phyloP scores from a whole-genome alignment of 2,888 invertebrate species.

The Rotaria sp. region DNA sequence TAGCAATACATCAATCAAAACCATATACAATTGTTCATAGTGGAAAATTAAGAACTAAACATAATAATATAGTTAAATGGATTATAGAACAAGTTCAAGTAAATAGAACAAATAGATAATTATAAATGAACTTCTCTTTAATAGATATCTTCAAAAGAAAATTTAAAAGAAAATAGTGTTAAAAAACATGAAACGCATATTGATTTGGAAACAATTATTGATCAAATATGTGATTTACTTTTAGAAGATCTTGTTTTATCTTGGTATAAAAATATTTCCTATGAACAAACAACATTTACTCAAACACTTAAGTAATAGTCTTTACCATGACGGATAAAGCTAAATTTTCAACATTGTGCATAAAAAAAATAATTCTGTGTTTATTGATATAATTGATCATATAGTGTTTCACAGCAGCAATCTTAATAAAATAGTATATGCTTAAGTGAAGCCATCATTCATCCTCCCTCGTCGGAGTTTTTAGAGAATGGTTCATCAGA shows the following conservation, averaged over 20 bases:
- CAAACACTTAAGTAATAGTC: neutral
- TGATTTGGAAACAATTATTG: neutral
- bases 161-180: neutral
- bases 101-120: neutral
- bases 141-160: neutral
- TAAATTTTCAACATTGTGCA: no score
- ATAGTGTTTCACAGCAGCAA: no score
- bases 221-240: slow-evolving; percentile 20
- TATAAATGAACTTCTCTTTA: neutral
- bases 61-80: neutral
- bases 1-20: slow-evolving; percentile 5
- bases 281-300: slow-evolving; percentile 21
- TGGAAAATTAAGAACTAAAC: neutral
- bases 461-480: no score
- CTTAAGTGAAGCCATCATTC: no score
- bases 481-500: no score
- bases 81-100: slow-evolving; percentile 8
- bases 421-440: no score
- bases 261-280: slow-evolving; percentile 5
- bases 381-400: no score
- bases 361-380: no score
- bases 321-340: no score
- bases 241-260: neutral
- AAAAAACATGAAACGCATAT: neutral
- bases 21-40: neutral